Evolutionary conservation across 1,140 invertebrate genomes (phyloP), one percentile per base, ranked within the genome.

Genomic region (Apis cerana): DNA sequence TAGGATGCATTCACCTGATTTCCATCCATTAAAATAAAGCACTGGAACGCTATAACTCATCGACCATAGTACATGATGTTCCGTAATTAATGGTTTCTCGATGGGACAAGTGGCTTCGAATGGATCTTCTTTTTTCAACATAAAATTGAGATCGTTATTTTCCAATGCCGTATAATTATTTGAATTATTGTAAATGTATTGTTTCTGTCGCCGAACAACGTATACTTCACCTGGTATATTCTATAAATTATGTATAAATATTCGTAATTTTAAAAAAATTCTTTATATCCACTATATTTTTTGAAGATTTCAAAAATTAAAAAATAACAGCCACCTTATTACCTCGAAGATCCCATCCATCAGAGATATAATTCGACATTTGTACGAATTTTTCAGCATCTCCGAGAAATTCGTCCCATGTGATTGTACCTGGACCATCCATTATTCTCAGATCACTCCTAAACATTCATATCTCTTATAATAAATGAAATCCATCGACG

Each of bases 1-100:
- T 48, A 48, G 19, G 11, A 9, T 7, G 27, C 19, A 3, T 33
- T 92, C 91, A 92, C 91, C 90, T 81, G 93, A 93, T 82, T 92
- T 92, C 92, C 94, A 95, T 50, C 92, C 93, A 88, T 95, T 95
- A 84, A 96, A 95, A 85, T 95, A 96, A 23, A 96, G 89, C 7
- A 95, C 93, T 54, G 95, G 95, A 13, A 96, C 95, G 64, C 90
- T 82, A 86, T 95, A 96, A 85, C 94, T 95, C 75, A 94, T 90
- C 77, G 95, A 95, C 93, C 95, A 96, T 7, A 96, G 81, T 71
- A 96, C 75, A 59, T 95, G 94, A 90, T 94, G 92, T 91, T 95
- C 94, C 15, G 85, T 85, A 43, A 93, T 86, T 58, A 94, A 84
- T 70, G 93, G 92, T 76, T 79, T 91, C 68, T 92, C 91, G 56